A percentile compares a stretch with the other conserved stretches of the same genome.
Evolutionary conservation across 2,888 invertebrate genomes (phyloP).

Genomic region (Eutolmus rufibarbis): DNA sequence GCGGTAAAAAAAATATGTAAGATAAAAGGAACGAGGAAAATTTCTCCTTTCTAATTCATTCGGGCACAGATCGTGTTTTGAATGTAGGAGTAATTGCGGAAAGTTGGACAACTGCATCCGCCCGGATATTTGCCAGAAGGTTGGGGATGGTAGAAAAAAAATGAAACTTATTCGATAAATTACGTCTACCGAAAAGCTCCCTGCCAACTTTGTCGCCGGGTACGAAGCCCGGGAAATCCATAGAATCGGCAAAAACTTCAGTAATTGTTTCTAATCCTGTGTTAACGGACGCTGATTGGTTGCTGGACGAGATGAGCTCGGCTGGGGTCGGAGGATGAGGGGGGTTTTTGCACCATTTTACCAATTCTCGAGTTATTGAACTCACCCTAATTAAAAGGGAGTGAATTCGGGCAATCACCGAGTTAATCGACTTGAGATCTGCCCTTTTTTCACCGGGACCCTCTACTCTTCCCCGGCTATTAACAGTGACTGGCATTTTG

Average conservation of each 20-base stretch:
- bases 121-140: not conserved
- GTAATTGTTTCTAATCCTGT: constrained; percentile 28
- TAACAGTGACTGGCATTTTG: not conserved
- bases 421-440: not conserved
- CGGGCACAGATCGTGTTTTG: constrained; percentile 1
- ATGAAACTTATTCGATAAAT: constrained; percentile 12
- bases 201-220: not conserved
- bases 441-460: not conserved
- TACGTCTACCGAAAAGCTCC: not conserved
- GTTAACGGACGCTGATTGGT: not conserved
- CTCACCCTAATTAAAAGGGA: not conserved
- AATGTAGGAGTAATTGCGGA: constrained; percentile 7
- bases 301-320: not conserved
- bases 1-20: not conserved
- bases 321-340: not conserved
- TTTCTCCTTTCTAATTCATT: constrained; percentile 1
- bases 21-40: not conserved
- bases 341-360: not conserved
- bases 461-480: not conserved
- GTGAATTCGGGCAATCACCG: not conserved
- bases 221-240: not conserved
- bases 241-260: constrained; percentile 6
- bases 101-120: not conserved
- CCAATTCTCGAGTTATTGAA: not conserved
- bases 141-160: not conserved